Conservation (phyloP, 2,113 vertebrate species). For the Passerina amoena region DNA sequence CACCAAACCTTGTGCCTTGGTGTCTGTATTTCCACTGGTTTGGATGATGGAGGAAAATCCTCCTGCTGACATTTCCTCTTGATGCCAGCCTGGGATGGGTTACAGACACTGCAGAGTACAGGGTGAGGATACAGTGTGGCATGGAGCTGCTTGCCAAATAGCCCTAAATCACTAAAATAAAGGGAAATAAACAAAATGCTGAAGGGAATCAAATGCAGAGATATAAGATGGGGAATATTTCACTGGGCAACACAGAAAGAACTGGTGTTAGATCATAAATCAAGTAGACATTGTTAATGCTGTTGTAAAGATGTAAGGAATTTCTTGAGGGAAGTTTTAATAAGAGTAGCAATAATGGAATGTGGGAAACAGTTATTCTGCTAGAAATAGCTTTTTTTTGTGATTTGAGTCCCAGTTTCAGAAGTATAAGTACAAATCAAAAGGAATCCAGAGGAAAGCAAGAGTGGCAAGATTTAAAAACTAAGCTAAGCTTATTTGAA, state of each 20-base stretch:
- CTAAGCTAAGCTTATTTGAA: not conserved
- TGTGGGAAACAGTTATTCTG: not conserved
- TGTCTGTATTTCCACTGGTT: not conserved
- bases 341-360: not conserved
- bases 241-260: not conserved
- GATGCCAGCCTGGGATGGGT: not conserved
- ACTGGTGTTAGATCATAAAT: not conserved
- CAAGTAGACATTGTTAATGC: not conserved
- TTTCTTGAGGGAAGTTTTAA: not conserved
- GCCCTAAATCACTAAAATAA: not conserved
- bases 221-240: not conserved
- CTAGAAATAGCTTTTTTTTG: not conserved
- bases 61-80: not conserved
- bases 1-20: not conserved
- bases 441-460: not conserved
- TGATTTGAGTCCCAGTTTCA: not conserved
- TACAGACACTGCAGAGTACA: not conserved
- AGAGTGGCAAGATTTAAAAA: not conserved
- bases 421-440: not conserved
- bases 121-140: not conserved
- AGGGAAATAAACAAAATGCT: not conserved
- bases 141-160: not conserved
- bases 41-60: not conserved
- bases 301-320: not conserved
- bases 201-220: not conserved